Conservation (phyloP, 1,140 invertebrate genomes). For the Scaptodrosophila lebanonensis region DNA sequence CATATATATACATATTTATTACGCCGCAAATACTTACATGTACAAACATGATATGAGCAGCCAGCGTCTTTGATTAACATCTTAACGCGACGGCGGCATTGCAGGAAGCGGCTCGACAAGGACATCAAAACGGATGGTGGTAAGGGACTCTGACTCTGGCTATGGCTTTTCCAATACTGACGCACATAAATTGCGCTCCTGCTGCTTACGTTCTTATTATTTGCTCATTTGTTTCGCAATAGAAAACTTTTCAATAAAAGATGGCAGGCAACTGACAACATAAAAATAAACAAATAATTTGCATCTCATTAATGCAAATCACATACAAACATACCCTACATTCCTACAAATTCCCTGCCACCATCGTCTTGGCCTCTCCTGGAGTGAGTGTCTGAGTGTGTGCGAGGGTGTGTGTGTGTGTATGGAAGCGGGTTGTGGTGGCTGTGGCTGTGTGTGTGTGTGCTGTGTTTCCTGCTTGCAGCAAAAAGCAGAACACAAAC, state of each 20-base stretch:
- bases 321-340: slow-evolving; percentile 4
- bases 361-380: not conserved
- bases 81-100: slow-evolving; percentile 15
- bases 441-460: no score
- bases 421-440: slow-evolving; percentile 15
- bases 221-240: slow-evolving; percentile 52
- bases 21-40: slow-evolving; percentile 37
- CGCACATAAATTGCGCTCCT: slow-evolving; percentile 23
- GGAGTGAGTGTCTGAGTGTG: not conserved
- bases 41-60: slow-evolving; percentile 43
- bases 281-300: slow-evolving; percentile 67
- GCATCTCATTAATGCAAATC: slow-evolving; percentile 69
- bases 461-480: no score
- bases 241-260: slow-evolving; percentile 63
- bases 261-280: slow-evolving; percentile 27
- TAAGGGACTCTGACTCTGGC: no score
- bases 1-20: slow-evolving; percentile 61
- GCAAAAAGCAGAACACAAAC: no score
- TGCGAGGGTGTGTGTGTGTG: slow-evolving; percentile 9
- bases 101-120: not conserved
- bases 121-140: no score
- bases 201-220: slow-evolving; percentile 44
- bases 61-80: slow-evolving; percentile 62
- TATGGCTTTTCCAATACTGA: slow-evolving; percentile 18
- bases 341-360: no score